Conservation (phyloP, 2,888 invertebrate genomes). For the Pammene aurita region DNA sequence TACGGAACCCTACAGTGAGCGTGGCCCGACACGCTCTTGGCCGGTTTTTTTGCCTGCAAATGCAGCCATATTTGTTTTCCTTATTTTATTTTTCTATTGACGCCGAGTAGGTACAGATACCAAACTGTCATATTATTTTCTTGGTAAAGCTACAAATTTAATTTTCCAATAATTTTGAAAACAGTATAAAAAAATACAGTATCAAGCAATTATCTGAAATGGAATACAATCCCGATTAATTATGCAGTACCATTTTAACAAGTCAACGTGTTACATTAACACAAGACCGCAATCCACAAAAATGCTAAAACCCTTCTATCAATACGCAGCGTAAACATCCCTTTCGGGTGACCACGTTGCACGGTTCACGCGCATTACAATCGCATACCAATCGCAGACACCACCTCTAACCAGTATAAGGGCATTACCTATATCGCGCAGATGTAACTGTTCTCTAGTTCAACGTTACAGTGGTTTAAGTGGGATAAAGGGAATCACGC, state of each 20-base stretch:
- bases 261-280: neutral
- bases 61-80: no score
- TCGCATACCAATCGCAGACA: neutral
- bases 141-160: no score
- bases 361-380: neutral
- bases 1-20: no score
- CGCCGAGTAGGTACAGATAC: no score
- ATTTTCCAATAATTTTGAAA: no score
- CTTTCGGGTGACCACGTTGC: slow-evolving; percentile 32
- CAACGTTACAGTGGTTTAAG: neutral
- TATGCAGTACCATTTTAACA: slow-evolving; percentile 11
- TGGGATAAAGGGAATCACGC: slow-evolving; percentile 19
- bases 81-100: no score
- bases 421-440: neutral
- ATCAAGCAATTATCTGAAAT: no score
- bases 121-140: no score
- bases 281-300: neutral
- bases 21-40: no score
- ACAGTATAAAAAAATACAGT: no score
- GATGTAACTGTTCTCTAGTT: neutral
- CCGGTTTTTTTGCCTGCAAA: no score
- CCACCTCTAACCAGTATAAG: neutral
- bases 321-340: slow-evolving; percentile 39
- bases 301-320: slow-evolving; percentile 20
- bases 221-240: neutral